These are phyloP conservation scores for Isurus oxyrinchus DNA, from an alignment of 2,113 vertebrate genomes.

Conservation along the genomic window DNA sequence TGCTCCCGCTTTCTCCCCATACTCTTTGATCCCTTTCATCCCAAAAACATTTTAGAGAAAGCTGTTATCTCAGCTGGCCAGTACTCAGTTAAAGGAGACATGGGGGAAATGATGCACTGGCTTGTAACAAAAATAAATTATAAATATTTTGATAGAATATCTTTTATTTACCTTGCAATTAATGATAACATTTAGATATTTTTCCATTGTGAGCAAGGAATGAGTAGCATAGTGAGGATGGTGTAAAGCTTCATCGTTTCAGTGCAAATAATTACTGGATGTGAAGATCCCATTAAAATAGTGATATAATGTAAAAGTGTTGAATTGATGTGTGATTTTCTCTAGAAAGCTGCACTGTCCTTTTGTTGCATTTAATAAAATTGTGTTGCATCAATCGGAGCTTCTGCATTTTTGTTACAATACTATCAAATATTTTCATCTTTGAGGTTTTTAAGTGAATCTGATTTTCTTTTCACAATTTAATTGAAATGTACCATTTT, in stretches of 20 bases:
- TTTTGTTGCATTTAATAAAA: background rate
- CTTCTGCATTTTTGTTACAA: background rate
- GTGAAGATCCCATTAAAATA: background rate
- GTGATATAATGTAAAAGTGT: background rate
- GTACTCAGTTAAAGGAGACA: background rate
- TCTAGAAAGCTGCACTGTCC: background rate
- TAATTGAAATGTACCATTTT: background rate
- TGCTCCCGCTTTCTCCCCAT: too few relatives aligned
- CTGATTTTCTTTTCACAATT: background rate
- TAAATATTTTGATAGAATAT: background rate
- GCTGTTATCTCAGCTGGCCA: background rate
- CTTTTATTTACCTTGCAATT: background rate
- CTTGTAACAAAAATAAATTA: background rate
- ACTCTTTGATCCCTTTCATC: too few relatives aligned
- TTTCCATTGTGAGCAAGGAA: background rate
- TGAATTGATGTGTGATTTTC: background rate
- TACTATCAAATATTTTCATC: background rate
- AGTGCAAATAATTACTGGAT: background rate
- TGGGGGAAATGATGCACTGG: background rate
- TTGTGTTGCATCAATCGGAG: background rate
- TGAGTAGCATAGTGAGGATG: background rate
- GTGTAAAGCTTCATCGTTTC: background rate
- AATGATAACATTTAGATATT: background rate
- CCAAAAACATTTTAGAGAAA: background rate
- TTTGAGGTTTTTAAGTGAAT: background rate